Evolutionary conservation across 2,888 invertebrate species (phyloP), one percentile per base, ranked within the genome.

Genomic region (Athalia rosae): DNA sequence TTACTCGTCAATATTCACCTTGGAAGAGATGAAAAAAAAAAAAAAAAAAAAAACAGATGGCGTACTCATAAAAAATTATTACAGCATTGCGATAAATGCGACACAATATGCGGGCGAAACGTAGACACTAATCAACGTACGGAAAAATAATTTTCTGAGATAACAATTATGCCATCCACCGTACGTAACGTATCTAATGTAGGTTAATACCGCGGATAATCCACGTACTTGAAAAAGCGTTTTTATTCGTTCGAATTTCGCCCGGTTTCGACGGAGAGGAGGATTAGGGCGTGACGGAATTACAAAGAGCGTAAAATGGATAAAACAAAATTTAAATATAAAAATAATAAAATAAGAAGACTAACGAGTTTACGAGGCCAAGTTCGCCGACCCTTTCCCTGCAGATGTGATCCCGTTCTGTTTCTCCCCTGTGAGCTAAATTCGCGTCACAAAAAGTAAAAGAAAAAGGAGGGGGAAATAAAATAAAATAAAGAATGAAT

Each of bases 381-480:
- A 71, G 71, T 71, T 71, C 71, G 71, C n/a, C 71, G 71, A 71
- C 71, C 71, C 71, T 71, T 71, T 71, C 58, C 71, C 71, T 71
- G 43, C 67, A 67, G 67, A 43, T 13, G 15, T 43, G 43, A 58
- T 71, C 58, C 15, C 58, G 56, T 56, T 45, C 62, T 63, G 64
- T 71, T 67, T 58, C 59, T 63, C 47, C 53, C 53, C 76, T 41
- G 56, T 61, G 53, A 9, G 7, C 9, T 9, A n/a, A 53, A 53
- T 53, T 53, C 53, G 53, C 53, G 53, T 53, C 9, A 7, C n/a
- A 53, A 53, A 9, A 53, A n/a, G 7, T n/a, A 53, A 53, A 9
- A 53, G n/a, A 4, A 50, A 28, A 28, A n/a, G n/a, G n/a, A n/a
- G n/a, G n/a, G n/a, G 28, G 2, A 28, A 28, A 28, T 28, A 28